Conservation (phyloP, 2,113 vertebrate species). For the Siphamia tubifer region DNA sequence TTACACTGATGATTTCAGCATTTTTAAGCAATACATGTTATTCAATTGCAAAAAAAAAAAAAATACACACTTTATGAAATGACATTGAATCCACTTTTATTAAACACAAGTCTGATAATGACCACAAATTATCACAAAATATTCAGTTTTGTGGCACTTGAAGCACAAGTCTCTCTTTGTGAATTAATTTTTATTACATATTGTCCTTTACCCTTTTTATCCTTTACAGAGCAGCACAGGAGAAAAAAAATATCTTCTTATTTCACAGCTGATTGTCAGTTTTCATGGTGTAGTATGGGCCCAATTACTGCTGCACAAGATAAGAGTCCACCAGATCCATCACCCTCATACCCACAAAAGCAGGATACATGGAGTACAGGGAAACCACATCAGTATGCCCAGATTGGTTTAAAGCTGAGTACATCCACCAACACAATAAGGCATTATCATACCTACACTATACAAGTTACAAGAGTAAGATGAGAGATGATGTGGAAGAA, state of each 20-base stretch:
- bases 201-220: background rate
- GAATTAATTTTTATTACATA: conserved; percentile 9
- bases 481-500: too few relatives aligned
- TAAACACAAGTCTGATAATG: conserved; percentile 48
- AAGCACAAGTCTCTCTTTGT: conserved; percentile 12
- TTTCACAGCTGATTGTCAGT: conserved; percentile 56
- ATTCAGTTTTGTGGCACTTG: conserved; percentile 37
- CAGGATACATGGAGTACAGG: too few relatives aligned
- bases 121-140: conserved; percentile 53
- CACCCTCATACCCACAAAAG: too few relatives aligned
- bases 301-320: background rate
- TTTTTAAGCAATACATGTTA: too few relatives aligned
- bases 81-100: conserved; percentile 50
- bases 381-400: too few relatives aligned
- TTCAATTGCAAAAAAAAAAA: background rate
- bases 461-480: too few relatives aligned
- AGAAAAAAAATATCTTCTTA: background rate
- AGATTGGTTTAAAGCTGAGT: too few relatives aligned
- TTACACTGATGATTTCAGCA: too few relatives aligned
- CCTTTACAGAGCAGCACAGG: conserved; percentile 11
- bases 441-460: too few relatives aligned
- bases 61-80: background rate
- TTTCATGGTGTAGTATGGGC: conserved; percentile 12
- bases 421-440: too few relatives aligned
- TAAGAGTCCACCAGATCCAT: too few relatives aligned